Evolutionary conservation across 2,797 vertebrate genomes (phyloP).

Genomic region (Ctenopoma multispine): DNA sequence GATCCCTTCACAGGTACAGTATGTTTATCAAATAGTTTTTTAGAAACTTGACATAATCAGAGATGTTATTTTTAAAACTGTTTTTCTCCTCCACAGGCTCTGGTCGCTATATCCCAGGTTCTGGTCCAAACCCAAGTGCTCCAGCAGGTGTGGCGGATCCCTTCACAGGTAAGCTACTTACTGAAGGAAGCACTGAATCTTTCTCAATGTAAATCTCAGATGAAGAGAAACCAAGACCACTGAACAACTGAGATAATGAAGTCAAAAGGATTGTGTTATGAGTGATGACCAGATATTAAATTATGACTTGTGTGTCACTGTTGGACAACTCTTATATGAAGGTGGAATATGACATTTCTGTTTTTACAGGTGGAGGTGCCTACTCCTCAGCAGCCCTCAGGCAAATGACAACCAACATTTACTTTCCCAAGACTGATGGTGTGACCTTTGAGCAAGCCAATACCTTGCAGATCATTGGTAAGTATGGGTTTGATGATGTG

Average conservation of each 20-base stretch:
- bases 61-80: background rate
- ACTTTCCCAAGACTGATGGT: conserved; percentile 95
- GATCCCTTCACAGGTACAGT: conserved; percentile 93
- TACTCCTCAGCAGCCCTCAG: conserved; percentile 84
- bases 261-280: background rate
- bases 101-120: conserved; percentile 86
- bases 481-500: conserved; percentile 34
- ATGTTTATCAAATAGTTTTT: background rate
- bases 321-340: background rate
- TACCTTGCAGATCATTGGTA: conserved; percentile 91
- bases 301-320: background rate
- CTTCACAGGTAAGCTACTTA: conserved; percentile 78
- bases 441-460: conserved; percentile 98
- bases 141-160: conserved; percentile 78
- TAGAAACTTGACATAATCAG: background rate
- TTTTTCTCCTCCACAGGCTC: conserved; percentile 79
- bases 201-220: background rate
- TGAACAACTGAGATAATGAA: background rate
- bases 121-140: conserved; percentile 37
- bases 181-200: background rate
- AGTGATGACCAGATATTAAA: background rate
- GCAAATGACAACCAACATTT: conserved; percentile 87
- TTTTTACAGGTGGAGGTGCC: conserved; percentile 89
- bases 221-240: background rate
- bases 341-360: background rate